phyloP scores from a whole-genome alignment of 2,888 invertebrate genomes.

The Subacronicta megacephala region DNA sequence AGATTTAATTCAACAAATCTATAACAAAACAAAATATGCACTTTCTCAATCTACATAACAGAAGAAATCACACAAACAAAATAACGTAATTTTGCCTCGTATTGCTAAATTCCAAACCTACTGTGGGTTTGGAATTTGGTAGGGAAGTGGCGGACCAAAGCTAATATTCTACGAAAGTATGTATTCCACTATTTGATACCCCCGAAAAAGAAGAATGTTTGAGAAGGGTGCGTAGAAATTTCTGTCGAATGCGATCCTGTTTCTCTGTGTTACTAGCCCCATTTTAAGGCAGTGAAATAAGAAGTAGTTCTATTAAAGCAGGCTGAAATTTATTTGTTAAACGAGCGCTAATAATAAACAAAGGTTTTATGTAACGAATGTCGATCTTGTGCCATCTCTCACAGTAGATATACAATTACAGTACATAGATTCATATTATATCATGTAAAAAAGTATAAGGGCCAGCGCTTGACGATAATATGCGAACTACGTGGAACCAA shows the following conservation, averaged over 20 bases:
- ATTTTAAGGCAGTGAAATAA: too few species aligned
- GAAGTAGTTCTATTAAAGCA: too few species aligned
- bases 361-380: too few species aligned
- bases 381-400: too few species aligned
- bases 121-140: constrained; percentile 37
- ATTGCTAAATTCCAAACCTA: constrained; percentile 44
- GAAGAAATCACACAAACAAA: constrained; percentile 8
- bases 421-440: too few species aligned
- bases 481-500: too few species aligned
- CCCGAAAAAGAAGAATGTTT: constrained; percentile 19
- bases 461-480: too few species aligned
- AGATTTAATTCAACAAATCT: too few species aligned
- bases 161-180: constrained; percentile 46
- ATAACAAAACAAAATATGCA: not conserved
- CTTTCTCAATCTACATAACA: not conserved
- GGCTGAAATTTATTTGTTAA: too few species aligned
- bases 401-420: too few species aligned
- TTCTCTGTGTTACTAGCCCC: constrained; percentile 6
- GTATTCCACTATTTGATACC: constrained; percentile 48
- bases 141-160: constrained; percentile 23
- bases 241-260: constrained; percentile 7
- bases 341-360: too few species aligned
- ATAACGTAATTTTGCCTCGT: constrained; percentile 17
- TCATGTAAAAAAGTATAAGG: too few species aligned
- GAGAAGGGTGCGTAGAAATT: constrained; percentile 36